Percentiles rank a stretch among this genome's conserved stretches.
phyloP scores from a whole-genome alignment of 2,888 invertebrate species.

The Desoria tigrina region DNA sequence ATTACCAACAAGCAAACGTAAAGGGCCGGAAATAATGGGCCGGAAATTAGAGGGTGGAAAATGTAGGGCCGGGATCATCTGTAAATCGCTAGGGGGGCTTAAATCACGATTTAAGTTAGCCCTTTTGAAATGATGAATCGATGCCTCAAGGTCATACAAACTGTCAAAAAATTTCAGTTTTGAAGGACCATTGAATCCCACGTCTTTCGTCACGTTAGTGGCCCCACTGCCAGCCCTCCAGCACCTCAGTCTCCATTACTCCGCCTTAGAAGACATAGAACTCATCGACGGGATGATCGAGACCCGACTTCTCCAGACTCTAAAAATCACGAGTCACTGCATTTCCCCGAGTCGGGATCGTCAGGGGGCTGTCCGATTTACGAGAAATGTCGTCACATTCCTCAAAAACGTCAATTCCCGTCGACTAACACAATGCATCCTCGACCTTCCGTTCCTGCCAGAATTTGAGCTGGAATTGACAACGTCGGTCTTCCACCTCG shows the following conservation, averaged over 20 bases:
- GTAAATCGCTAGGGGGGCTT: too few species aligned
- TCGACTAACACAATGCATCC: slow-evolving; percentile 10
- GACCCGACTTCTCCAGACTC: slow-evolving; percentile 15
- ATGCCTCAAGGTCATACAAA: too few species aligned
- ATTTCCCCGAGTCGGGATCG: not conserved
- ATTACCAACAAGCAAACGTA: too few species aligned
- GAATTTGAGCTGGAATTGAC: slow-evolving; percentile 9
- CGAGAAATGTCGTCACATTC: slow-evolving; percentile 14
- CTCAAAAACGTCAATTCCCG: slow-evolving; percentile 13
- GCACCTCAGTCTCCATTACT: slow-evolving; percentile 23
- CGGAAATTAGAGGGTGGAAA: too few species aligned
- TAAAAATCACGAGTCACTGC: slow-evolving; percentile 18
- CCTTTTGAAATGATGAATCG: too few species aligned
- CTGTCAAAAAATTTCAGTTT: too few species aligned
- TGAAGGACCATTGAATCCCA: slow-evolving; percentile 22
- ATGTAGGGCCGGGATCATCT: too few species aligned
- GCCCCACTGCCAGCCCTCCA: slow-evolving; percentile 19
- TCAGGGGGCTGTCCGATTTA: not conserved
- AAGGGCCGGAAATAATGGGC: too few species aligned
- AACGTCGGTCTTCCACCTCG: slow-evolving; percentile 4
- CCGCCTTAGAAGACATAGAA: slow-evolving; percentile 18
- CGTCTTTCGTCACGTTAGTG: slow-evolving; percentile 19
- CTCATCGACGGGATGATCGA: not conserved
- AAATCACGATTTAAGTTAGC: too few species aligned
- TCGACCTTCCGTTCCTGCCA: slow-evolving; percentile 24